Base-by-base conservation (phyloP, 2,888 invertebrate species). In the Periphyllus acericola region DNA sequence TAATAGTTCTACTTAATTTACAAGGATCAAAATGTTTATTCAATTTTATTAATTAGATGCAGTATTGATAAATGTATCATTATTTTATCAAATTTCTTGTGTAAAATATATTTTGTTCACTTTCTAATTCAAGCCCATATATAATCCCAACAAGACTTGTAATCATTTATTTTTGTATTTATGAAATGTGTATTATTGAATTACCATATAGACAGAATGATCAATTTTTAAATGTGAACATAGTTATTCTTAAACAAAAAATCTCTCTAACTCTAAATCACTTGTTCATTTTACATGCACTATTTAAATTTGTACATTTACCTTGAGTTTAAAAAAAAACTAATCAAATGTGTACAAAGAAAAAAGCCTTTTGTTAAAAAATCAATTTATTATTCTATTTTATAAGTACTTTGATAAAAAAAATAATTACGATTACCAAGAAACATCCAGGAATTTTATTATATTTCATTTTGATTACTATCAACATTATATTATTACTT, bases 141-240 rank as follows among this genome's bases (percentile, higher is more conserved):
- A 14, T n/a, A 66, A 71, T 71, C 52, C 21, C 52, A 55, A 40
- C 75, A n/a, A 25, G 60, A 40, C 29, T 40, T 34, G 75, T 75
- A 25, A 40, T 11, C 36, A 36, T 66, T 76, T 84, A 84, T 76
- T 84, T 84, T 76, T 84, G 9, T 84, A 84, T 46, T 66, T n/a
- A 21, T 84, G 29, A 21, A 83, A 83, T 83, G 19, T 72, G 72
- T 83, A 34, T 74, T 36, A 83, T 60, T 36, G 34, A 82, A 82
- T 81, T 55, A 83, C n/a, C 55, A 72, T 83, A 83, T 83, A 36
- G 29, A 60, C 21, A 21, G 1, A 83, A 55, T 36, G 3, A 60
- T 34, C 19, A 29, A 74, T 60, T 83, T 60, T 75, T 19, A 66
- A 75, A 55, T 55, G 60, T 40, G 36, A 29, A 55, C 4, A 25